These are phyloP conservation scores for Oligia strigilis DNA, from an alignment of 2,888 invertebrate genomes.

Conservation along the genomic window DNA sequence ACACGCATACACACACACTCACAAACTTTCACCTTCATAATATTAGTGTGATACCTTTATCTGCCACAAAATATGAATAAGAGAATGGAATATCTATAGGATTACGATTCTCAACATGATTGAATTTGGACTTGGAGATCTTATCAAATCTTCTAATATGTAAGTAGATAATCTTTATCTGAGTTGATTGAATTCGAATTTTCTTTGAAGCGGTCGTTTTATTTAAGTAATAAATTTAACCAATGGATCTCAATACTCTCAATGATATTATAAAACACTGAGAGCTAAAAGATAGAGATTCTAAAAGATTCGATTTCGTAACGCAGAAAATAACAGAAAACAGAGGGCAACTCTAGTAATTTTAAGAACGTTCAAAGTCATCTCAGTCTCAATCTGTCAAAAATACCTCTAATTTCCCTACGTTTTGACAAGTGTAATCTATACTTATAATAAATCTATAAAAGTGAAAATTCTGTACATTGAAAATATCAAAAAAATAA, in stretches of 20 bases:
- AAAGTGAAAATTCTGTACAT: too few relatives aligned
- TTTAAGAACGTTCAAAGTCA: too few relatives aligned
- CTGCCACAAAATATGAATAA: background rate
- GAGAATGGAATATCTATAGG: conserved; percentile 12
- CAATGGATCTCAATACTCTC: background rate
- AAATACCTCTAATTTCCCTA: too few relatives aligned
- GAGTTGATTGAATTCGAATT: conserved; percentile 30
- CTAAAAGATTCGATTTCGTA: background rate
- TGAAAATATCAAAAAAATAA: too few relatives aligned
- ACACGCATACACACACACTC: too few relatives aligned
- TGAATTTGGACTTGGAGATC: conserved; percentile 4
- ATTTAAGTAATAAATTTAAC: background rate
- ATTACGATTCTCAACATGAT: conserved; percentile 13
- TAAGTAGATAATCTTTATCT: conserved; percentile 34
- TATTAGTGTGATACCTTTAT: background rate
- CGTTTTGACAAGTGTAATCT: too few relatives aligned
- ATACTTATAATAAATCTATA: too few relatives aligned
- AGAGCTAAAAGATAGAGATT: background rate
- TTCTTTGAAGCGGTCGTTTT: conserved; percentile 12
- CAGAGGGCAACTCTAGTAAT: too few relatives aligned
- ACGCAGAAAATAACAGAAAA: background rate
- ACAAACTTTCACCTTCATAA: too few relatives aligned
- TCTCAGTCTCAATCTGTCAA: too few relatives aligned
- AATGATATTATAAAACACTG: background rate
- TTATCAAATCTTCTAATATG: conserved; percentile 17